Evolutionary conservation across 2,888 invertebrate species (phyloP).

Genomic region (Stenotaenia linearis): DNA sequence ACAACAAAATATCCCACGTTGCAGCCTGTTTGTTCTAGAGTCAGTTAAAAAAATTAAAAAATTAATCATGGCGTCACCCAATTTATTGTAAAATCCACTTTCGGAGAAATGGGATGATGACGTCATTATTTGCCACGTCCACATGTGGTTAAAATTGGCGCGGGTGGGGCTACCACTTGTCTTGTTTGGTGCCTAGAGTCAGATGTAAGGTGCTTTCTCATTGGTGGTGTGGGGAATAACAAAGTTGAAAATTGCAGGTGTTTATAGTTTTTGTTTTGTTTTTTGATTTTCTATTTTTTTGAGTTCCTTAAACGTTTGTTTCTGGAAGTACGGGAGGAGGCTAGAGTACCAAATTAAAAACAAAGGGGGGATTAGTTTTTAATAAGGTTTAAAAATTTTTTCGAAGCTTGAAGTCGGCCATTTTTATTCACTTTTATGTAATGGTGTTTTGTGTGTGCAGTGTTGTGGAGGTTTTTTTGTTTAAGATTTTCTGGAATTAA

Average conservation of each 20-base stretch:
- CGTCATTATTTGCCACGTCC: slow-evolving; percentile 11
- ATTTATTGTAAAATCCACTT: slow-evolving; percentile 5
- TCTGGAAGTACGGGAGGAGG: background rate
- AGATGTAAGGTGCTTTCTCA: slow-evolving; percentile 13
- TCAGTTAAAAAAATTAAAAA: slow-evolving; percentile 26
- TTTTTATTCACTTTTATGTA: background rate
- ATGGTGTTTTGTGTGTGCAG: slow-evolving; percentile 1
- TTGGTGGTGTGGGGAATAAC: slow-evolving; percentile 27
- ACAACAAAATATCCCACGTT: slow-evolving; percentile 34
- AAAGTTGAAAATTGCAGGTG: background rate
- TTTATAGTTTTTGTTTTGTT: slow-evolving; percentile 15
- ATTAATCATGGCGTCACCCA: slow-evolving; percentile 21
- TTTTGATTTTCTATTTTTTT: too few relatives aligned
- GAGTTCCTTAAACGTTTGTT: background rate
- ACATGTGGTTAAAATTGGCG: slow-evolving; percentile 10
- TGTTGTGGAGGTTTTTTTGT: slow-evolving; percentile 1
- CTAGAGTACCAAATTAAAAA: background rate
- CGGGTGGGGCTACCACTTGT: slow-evolving; percentile 26
- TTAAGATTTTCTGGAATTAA: background rate
- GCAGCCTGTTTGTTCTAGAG: slow-evolving; percentile 33
- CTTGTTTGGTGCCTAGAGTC: slow-evolving; percentile 21
- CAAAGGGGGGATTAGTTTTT: background rate
- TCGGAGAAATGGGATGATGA: slow-evolving; percentile 5
- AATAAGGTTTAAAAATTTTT: background rate
- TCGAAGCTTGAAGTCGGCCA: background rate